phyloP scores from a whole-genome alignment of 2,888 invertebrate genomes.

The Serrognathus titanus region DNA sequence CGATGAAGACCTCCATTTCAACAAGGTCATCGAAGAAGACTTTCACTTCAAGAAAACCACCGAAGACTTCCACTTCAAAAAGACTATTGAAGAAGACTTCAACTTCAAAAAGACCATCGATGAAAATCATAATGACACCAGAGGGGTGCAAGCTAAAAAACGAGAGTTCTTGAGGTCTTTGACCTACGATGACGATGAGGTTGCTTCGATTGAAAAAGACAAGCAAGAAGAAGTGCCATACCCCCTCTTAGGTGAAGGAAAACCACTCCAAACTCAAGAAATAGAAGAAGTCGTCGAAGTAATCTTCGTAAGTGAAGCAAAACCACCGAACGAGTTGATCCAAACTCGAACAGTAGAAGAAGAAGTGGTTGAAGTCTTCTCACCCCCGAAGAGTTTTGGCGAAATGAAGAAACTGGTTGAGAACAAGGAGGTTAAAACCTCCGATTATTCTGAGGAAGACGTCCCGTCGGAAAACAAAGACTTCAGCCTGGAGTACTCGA shows the following conservation, averaged over 20 bases:
- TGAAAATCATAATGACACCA: constrained; percentile 21
- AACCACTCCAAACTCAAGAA: background rate
- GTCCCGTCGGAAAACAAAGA: constrained; percentile 14
- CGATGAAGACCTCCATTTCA: no score
- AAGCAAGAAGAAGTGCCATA: constrained; percentile 5
- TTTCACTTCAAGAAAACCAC: background rate
- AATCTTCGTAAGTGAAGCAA: background rate
- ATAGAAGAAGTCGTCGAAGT: background rate
- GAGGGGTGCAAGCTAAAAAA: constrained; percentile 10
- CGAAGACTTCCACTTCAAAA: no score
- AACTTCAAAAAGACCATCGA: constrained; percentile 3
- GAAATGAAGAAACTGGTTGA: constrained; percentile 11
- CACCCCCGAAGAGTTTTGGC: constrained; percentile 7
- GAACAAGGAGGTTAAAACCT: constrained; percentile 3
- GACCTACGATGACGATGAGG: constrained; percentile 11
- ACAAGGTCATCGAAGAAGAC: no score
- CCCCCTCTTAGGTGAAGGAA: background rate
- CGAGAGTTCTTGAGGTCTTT: constrained; percentile 20
- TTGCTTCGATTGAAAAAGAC: background rate
- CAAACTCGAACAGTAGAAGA: background rate
- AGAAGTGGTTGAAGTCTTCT: background rate
- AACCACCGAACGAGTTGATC: background rate
- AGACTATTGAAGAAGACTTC: no score
- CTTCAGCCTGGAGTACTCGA: constrained; percentile 29
- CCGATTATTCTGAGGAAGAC: constrained; percentile 18